These are phyloP conservation scores for Notiomystis cincta DNA, from an alignment of 2,113 vertebrate species.

Conservation along the genomic window DNA sequence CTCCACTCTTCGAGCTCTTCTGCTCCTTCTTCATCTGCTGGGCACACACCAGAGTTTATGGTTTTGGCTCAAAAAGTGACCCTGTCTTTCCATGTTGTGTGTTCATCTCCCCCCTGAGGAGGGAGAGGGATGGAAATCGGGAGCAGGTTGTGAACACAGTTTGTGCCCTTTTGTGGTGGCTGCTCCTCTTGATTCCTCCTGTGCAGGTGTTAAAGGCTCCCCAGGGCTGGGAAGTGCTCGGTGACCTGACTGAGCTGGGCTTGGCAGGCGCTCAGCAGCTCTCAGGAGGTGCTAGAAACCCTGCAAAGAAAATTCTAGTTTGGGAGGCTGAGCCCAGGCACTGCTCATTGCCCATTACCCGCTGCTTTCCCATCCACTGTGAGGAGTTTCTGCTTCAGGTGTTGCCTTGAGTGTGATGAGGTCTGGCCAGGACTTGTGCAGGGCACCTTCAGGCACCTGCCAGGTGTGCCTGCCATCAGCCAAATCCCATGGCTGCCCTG, in stretches of 20 bases:
- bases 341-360: background rate
- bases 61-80: background rate
- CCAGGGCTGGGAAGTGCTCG: background rate
- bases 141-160: background rate
- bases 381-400: background rate
- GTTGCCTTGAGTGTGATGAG: background rate
- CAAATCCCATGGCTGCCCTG: background rate
- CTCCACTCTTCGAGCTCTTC: background rate
- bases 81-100: background rate
- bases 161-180: background rate
- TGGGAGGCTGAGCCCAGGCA: background rate
- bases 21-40: background rate
- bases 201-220: background rate
- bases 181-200: background rate
- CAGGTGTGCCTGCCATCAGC: background rate
- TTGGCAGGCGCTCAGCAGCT: background rate
- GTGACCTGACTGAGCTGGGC: background rate
- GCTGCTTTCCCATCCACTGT: fast-evolving
- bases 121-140: background rate
- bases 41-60: background rate
- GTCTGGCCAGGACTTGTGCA: background rate
- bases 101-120: background rate
- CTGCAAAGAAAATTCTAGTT: background rate
- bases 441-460: background rate
- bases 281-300: background rate